A percentile compares a stretch with the other conserved stretches of the same genome.
phyloP scores from a whole-genome alignment of 2,797 vertebrate genomes.

The Podarcis siculus region DNA sequence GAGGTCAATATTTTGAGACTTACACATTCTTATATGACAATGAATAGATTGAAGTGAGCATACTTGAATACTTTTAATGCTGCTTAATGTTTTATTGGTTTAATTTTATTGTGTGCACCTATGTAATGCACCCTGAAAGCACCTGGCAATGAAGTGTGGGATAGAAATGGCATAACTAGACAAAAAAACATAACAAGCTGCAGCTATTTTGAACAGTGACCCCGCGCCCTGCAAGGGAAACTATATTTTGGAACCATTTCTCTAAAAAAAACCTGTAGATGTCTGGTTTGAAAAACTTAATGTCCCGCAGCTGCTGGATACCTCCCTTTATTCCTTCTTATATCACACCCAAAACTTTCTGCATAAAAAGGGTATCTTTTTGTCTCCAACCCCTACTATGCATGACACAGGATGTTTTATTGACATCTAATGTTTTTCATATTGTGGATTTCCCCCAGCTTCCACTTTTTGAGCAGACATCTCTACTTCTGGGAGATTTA shows the following conservation, averaged over 20 bases:
- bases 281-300: background rate
- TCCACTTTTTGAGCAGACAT: background rate
- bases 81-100: too few species aligned
- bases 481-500: background rate
- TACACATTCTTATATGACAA: too few species aligned
- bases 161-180: constrained; percentile 21
- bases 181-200: constrained; percentile 7
- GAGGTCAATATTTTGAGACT: background rate
- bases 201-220: background rate
- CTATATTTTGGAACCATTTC: too few species aligned
- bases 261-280: background rate
- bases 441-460: background rate
- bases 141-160: too few species aligned
- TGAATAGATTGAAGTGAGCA: too few species aligned
- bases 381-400: background rate
- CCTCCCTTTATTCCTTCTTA: background rate
- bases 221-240: background rate
- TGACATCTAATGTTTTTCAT: background rate
- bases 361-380: background rate
- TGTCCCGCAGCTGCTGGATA: background rate
- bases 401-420: background rate
- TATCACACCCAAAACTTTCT: background rate
- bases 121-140: too few species aligned
- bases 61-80: too few species aligned
- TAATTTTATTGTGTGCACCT: too few species aligned